These are phyloP conservation scores for Daptonema setosum DNA, from an alignment of 2,888 invertebrate genomes.

Conservation along the genomic window DNA sequence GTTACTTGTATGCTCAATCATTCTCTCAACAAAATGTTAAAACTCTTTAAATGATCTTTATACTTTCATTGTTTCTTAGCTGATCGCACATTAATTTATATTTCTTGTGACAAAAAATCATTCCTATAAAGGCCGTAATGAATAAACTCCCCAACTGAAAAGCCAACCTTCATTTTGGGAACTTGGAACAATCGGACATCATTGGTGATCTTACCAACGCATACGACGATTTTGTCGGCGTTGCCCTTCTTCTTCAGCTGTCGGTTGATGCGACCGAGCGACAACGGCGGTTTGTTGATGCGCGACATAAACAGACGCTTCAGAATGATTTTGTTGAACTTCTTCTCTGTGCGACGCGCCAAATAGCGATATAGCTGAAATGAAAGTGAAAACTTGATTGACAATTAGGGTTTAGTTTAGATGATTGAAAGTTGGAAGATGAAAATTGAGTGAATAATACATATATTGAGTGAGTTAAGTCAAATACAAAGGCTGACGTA, in stretches of 20 bases:
- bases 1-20: too few relatives aligned
- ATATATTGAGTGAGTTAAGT: too few relatives aligned
- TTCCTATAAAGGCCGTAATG: too few relatives aligned
- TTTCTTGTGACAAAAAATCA: too few relatives aligned
- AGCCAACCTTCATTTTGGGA: constrained; percentile 69
- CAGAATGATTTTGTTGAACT: constrained; percentile 83
- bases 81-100: too few relatives aligned
- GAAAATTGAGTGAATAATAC: neutral
- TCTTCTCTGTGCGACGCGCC: constrained; percentile 78
- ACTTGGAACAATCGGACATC: constrained; percentile 70
- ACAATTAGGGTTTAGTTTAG: neutral
- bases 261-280: constrained; percentile 54
- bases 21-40: too few relatives aligned
- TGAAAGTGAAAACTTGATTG: neutral
- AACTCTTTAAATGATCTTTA: too few relatives aligned
- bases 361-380: constrained; percentile 76
- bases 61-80: too few relatives aligned
- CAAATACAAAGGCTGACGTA: too few relatives aligned
- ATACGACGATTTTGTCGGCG: constrained; percentile 63
- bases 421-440: neutral
- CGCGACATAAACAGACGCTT: constrained; percentile 91
- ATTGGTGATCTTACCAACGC: constrained; percentile 84
- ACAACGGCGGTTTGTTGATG: constrained; percentile 78
- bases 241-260: constrained; percentile 38
- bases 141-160: too few relatives aligned